Percentiles rank a stretch among this genome's conserved stretches.
phyloP scores from a whole-genome alignment of 2,113 vertebrate genomes.

The Grantiella picta region DNA sequence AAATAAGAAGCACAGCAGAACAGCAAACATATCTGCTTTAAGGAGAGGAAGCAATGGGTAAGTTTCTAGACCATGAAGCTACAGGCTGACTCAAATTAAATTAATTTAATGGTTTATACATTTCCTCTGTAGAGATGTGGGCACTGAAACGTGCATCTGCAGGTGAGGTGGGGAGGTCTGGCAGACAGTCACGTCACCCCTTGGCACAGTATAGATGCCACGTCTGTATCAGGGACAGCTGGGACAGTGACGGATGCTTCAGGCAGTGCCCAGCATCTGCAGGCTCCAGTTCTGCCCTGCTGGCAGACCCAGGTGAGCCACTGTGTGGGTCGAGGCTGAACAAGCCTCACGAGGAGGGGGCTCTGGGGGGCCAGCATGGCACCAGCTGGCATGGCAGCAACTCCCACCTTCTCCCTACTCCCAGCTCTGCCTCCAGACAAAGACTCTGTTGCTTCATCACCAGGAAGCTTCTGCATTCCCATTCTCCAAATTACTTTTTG shows the following conservation, averaged over 20 bases:
- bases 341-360: rapidly evolving
- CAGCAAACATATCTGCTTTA: neutral
- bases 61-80: neutral
- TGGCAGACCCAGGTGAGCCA: neutral
- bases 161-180: neutral
- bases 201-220: neutral
- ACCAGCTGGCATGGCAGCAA: rapidly evolving
- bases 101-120: neutral
- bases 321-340: rapidly evolving
- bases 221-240: rapidly evolving
- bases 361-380: rapidly evolving
- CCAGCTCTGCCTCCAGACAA: neutral
- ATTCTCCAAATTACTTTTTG: neutral
- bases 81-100: neutral
- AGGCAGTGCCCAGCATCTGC: rapidly evolving
- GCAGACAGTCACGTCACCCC: neutral
- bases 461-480: neutral
- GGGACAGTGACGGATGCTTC: no score
- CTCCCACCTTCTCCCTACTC: neutral
- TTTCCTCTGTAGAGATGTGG: neutral
- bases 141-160: neutral
- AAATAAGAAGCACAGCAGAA: neutral
- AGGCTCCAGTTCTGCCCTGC: rapidly evolving
- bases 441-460: rapidly evolving
- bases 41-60: neutral